phyloP scores from a whole-genome alignment of 1,140 invertebrate species.

The Drosophila quadrilineata region DNA sequence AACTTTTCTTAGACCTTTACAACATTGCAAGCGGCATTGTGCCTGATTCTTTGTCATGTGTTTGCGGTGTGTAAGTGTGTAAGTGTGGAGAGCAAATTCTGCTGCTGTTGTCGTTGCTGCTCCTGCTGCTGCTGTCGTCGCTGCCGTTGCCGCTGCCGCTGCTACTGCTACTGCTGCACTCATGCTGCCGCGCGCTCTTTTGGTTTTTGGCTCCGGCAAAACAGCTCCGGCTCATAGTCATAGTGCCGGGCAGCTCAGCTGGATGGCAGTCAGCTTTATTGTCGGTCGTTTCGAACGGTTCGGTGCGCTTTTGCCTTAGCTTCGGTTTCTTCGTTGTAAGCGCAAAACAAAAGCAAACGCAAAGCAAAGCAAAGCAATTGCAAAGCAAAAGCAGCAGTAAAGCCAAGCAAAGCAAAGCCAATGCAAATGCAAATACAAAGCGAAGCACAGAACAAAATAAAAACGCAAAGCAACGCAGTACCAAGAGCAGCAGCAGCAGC shows the following conservation, averaged over 20 bases:
- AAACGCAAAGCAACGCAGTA: neutral
- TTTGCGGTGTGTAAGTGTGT: slow-evolving; percentile 12
- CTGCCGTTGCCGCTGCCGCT: too few species aligned
- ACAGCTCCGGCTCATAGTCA: slow-evolving; percentile 47
- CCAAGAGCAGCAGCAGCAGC: neutral
- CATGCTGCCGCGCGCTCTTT: slow-evolving; percentile 46
- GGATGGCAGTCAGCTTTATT: slow-evolving; percentile 75
- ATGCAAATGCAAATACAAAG: neutral
- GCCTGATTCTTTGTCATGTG: slow-evolving; percentile 31
- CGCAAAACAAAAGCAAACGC: slow-evolving; percentile 19
- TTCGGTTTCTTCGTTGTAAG: slow-evolving; percentile 58
- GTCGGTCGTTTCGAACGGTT: slow-evolving; percentile 76
- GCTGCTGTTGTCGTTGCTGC: too few species aligned
- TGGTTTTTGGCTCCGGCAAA: slow-evolving; percentile 6
- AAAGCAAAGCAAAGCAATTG: slow-evolving; percentile 25
- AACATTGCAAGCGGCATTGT: slow-evolving; percentile 32
- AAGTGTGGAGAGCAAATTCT: slow-evolving; percentile 31
- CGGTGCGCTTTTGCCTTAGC: slow-evolving; percentile 63
- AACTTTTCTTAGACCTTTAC: slow-evolving; percentile 56
- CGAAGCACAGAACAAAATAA: too few species aligned
- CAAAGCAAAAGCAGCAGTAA: slow-evolving; percentile 1
- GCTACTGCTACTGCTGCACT: slow-evolving; percentile 43
- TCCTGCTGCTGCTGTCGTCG: too few species aligned
- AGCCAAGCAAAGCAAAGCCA: slow-evolving; percentile 7
- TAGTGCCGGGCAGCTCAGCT: slow-evolving; percentile 59